Evolutionary conservation across 2,797 vertebrate genomes (phyloP), one percentile per base, ranked within the genome.

Genomic region (Anniella stebbinsi): DNA sequence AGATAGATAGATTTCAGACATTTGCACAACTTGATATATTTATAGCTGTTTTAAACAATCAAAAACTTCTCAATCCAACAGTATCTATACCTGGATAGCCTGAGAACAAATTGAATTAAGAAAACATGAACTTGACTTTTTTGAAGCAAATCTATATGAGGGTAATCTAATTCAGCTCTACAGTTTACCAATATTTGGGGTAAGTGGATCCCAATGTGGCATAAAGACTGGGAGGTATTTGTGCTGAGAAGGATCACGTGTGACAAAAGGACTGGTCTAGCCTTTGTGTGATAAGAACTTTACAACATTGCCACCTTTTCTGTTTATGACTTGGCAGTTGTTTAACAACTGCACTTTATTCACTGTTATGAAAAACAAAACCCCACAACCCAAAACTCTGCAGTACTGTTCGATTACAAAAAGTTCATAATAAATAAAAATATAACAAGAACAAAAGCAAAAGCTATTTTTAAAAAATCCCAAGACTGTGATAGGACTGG

Each of bases 241-340:
- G 12, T 72, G 45, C 10, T 80, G 77, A 57, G 38, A 75, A 10
- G 36, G 51, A 82, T 21, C 69, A 41, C 36, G 33, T 41, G 78
- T 73, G 57, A 41, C 67, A 60, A 60, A 82, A 82, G 80, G 17
- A 41, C 30, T 72, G 33, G 38, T 51, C 80, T 83, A 75, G 87
- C 15, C 5, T 48, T 83, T 82, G 54, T 63, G 30, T 41, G 17
- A 60, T 69, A 60, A 81, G 77, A 57, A 41, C 48, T 63, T 88
- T 88, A 88, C 21, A 63, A 63, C 21, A 23, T 83, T 83, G 69
- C 21, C 48, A 63, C 69, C 51, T 82, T 57, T 73, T 57, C 67
- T 45, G 10, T 83, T 82, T 88, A 88, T 75, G 54, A 60, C 51
- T 75, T 72, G 54, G 28, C 30, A 33, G 54, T n/a, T 80, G 86